Evolutionary conservation across 2,888 invertebrate species (phyloP).

Genomic region (Troides oblongomaculatus): DNA sequence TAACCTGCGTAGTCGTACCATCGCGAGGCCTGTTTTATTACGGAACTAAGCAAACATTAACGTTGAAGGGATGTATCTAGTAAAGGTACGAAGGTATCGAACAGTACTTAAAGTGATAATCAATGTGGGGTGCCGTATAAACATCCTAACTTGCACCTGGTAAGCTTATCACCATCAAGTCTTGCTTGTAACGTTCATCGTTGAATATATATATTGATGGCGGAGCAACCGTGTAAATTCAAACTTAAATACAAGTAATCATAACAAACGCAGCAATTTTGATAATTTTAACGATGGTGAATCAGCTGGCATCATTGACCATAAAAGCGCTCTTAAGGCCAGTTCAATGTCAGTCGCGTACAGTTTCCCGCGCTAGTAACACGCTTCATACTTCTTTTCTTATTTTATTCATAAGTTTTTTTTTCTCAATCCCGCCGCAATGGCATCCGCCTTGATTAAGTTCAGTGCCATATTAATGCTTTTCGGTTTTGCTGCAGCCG

Average conservation of each 20-base stretch:
- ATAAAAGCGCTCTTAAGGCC: conserved; percentile 69
- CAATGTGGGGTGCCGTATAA: too few relatives aligned
- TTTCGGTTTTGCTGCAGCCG: conserved; percentile 54
- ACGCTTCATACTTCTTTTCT: conserved; percentile 39
- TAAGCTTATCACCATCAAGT: too few relatives aligned
- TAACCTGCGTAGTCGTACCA: too few relatives aligned
- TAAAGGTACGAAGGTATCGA: too few relatives aligned
- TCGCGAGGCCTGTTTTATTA: too few relatives aligned
- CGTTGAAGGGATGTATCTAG: too few relatives aligned
- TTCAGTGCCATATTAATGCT: conserved; percentile 72
- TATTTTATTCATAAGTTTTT: conserved; percentile 43
- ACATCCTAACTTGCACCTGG: too few relatives aligned
- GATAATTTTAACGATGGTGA: conserved; percentile 40
- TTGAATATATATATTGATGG: neutral
- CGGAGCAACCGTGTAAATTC: neutral
- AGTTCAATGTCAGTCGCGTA: conserved; percentile 66
- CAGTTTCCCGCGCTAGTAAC: conserved; percentile 50
- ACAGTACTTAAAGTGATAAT: too few relatives aligned
- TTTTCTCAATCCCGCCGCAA: conserved; percentile 48
- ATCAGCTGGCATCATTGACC: conserved; percentile 41
- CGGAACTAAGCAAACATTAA: too few relatives aligned
- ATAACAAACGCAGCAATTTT: conserved; percentile 29
- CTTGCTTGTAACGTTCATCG: neutral
- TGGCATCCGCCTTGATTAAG: conserved; percentile 72
- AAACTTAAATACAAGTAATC: neutral